Evolutionary conservation across 2,113 vertebrate species (phyloP).

Genomic region (Natator depressus): DNA sequence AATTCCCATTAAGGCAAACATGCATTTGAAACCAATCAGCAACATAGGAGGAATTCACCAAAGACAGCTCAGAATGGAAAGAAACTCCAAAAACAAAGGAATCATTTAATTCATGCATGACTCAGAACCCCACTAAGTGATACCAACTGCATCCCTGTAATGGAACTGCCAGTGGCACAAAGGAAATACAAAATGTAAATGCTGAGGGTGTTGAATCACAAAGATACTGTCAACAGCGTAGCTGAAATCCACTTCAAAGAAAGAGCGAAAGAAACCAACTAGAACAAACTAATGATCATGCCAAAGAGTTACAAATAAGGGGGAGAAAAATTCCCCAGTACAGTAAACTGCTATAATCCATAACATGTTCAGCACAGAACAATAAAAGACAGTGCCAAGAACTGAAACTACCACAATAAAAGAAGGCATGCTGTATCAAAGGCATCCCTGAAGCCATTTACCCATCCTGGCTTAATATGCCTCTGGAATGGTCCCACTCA

Average conservation of each 20-base stretch:
- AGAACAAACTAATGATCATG: background rate
- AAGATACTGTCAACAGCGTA: background rate
- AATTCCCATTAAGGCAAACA: background rate
- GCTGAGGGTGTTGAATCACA: background rate
- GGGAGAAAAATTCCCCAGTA: background rate
- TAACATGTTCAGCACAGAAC: background rate
- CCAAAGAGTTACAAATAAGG: background rate
- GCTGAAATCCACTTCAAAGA: background rate
- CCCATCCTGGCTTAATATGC: background rate
- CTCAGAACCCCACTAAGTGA: background rate
- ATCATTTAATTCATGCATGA: background rate
- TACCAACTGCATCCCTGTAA: background rate
- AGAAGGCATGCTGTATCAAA: accelerated
- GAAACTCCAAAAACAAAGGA: background rate
- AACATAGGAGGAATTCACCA: background rate
- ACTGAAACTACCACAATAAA: background rate
- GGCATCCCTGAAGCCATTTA: background rate
- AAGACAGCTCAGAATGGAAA: background rate
- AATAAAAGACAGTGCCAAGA: background rate
- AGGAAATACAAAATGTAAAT: background rate
- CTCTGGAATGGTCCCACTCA: background rate
- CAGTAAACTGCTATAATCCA: background rate
- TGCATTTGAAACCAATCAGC: background rate
- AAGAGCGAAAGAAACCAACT: background rate
- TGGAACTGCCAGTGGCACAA: background rate